Evolutionary conservation across 2,888 invertebrate genomes (phyloP), one percentile per base, ranked within the genome.

Genomic region (Nebria brevicollis): DNA sequence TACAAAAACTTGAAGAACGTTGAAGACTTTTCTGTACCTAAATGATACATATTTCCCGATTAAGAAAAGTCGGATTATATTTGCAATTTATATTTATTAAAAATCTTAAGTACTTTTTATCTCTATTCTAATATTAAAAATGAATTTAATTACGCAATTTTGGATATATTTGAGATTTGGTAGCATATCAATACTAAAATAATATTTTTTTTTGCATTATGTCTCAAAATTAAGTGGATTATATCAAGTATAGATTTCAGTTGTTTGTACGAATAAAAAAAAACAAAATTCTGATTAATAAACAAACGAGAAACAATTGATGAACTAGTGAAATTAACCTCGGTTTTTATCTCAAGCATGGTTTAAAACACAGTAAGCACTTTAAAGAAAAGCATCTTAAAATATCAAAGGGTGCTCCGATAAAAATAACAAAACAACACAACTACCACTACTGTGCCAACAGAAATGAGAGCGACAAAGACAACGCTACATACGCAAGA

Each of bases 371-470:
- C 25, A 25, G 11, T 66, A 72, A 77, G n/a, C 77, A 77, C 64
- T 77, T 65, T n/a, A 73, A 64, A 78, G 78, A 73, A 72, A 75
- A 79, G 43, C 66, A 79, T 75, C 74, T 79, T 75, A 42, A 75
- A 79, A 79, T 79, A 79, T 79, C 74, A 79, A 79, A 79, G 79
- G 74, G 66, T 75, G 42, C 68, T 75, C 20, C 25, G 34, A 66
- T 70, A 72, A 70, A 54, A 43, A 74, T 34, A 78, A 74, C 78
- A 78, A 72, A 77, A 72, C 72, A 77, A 10, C 15, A 65, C 13
- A 34, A 34, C 72, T 25, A 68, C 68, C 13, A 10, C 26, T 26
- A 68, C n/a, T 10, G 10, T 25, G 68, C 26, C 10, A 68, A 15
- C 15, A 20, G 20, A 68, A 13, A 25, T n/a, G 5, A n/a, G 66